Conservation (phyloP, 2,797 vertebrate species). For the Spinus olivaceus region DNA sequence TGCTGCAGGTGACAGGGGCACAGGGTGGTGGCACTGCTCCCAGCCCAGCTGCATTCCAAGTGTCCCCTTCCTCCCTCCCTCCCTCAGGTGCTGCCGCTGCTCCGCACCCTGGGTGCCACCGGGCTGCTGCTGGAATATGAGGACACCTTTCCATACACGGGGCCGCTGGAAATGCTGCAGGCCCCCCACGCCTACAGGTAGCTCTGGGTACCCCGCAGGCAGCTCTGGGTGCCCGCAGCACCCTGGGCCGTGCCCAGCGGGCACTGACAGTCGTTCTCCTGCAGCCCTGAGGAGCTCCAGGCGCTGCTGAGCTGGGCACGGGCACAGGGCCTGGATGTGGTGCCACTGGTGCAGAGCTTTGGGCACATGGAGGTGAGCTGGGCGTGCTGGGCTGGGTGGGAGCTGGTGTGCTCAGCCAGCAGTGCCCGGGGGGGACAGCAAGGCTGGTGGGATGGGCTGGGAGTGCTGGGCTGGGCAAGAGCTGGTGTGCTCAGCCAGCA, state of each 20-base stretch:
- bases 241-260: neutral
- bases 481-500: neutral
- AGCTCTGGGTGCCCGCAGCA: neutral
- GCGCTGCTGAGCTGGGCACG: slow-evolving; percentile 81
- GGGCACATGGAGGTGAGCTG: slow-evolving; percentile 94
- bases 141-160: slow-evolving; percentile 92
- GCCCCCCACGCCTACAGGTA: slow-evolving; percentile 86
- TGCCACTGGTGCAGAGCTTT: slow-evolving; percentile 93
- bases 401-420: too few species aligned
- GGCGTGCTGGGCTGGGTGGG: too few species aligned
- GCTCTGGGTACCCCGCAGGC: neutral
- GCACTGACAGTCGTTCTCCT: neutral
- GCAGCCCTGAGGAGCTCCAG: slow-evolving; percentile 81
- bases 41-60: neutral
- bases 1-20: neutral
- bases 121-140: slow-evolving; percentile 94
- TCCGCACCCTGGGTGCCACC: slow-evolving; percentile 83
- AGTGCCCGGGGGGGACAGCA: too few species aligned
- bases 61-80: neutral
- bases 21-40: too few species aligned
- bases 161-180: slow-evolving; percentile 80
- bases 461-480: neutral
- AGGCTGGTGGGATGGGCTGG: slow-evolving; percentile 55
- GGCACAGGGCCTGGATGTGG: slow-evolving; percentile 82
- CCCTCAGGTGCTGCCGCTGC: slow-evolving; percentile 84